Base-by-base conservation (phyloP, 2,797 vertebrate genomes). In the Siniperca obscura region DNA sequence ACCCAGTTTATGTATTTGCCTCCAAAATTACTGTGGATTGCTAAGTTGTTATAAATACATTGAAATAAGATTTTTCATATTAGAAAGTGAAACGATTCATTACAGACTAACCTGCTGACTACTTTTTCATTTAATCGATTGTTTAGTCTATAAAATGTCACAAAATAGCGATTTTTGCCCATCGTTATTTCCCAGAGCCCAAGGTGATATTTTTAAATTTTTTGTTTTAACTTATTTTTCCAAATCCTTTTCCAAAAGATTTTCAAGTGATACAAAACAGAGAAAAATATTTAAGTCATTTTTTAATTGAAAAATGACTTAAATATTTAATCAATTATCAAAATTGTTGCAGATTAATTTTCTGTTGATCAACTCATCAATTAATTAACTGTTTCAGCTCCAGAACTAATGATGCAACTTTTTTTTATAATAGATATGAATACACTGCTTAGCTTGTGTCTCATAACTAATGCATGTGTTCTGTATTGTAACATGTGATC, bases 401-500 rank as follows among this genome's bases (percentile, higher is more conserved):
- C 19, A 14, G 38, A 0, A 25, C 14, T 27, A 48, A 22, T 22
- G 12, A 44, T 74, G 40, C 22, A 22, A 12, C 30, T 55, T 70
- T 27, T 60, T n/a, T 48, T 50, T 13, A n/a, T 53, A 12, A 27
- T 42, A 55, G 5, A 76, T 17, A 14, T 56, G 10, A 76, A n/a
- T 1, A 5, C 16, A 36, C 34, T 7, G 13, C 55, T 79, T 55
- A 57, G 59, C 50, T 7, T 9, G 22, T 25, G 27, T 50, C 2
- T 78, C 68, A 67, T 70, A 50, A 74, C n/a, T 53, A 53, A 84
- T 86, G 67, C 74, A 57, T 64, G 19, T 22, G 12, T 8, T 73
- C 69, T 56, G 38, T 64, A 42, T 40, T 52, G 38, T 68, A 50
- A 65, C 59, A 27, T 52, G 36, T 52, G 74, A 64, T 70, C 38